phyloP scores from a whole-genome alignment of 1,140 invertebrate genomes.

The Drosophila melanogaster region DNA sequence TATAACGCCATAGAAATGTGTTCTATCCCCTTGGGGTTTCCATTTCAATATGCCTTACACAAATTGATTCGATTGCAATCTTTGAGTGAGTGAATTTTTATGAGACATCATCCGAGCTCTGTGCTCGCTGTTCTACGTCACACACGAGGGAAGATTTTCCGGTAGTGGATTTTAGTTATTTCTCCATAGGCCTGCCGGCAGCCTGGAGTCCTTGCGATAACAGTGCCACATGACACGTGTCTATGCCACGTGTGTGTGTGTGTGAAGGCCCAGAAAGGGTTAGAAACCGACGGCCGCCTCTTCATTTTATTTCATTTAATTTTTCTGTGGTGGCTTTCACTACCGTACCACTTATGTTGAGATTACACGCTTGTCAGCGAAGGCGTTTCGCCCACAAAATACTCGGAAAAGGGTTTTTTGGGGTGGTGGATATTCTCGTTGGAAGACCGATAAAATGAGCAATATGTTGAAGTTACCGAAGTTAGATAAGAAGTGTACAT shows the following conservation, averaged over 20 bases:
- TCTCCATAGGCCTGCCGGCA: conserved; percentile 6
- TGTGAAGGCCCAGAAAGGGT: conserved; percentile 17
- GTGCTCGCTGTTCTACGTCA: conserved; percentile 25
- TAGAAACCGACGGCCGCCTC: conserved; percentile 16
- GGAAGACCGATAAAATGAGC: conserved; percentile 44
- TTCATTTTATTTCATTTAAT: conserved; percentile 22
- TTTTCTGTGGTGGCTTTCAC: conserved; percentile 29
- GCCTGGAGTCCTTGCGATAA: conserved; percentile 62
- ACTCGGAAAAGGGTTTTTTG: conserved; percentile 8
- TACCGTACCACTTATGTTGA: conserved; percentile 55
- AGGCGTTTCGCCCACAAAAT: conserved; percentile 33
- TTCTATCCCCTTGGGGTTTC: conserved; percentile 1
- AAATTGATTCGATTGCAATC: conserved; percentile 42
- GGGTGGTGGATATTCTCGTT: conserved; percentile 10
- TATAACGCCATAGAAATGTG: background rate
- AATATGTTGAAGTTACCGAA: conserved; percentile 31
- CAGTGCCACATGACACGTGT: conserved; percentile 61
- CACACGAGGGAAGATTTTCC: conserved; percentile 19
- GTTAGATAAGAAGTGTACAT: conserved; percentile 7
- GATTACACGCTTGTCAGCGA: conserved; percentile 75
- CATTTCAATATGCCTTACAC: conserved; percentile 18
- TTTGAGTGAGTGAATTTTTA: conserved; percentile 70
- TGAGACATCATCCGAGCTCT: conserved; percentile 56
- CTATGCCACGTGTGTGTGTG: conserved; percentile 64
- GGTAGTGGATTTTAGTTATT: background rate